Base-by-base conservation (phyloP, 1,140 invertebrate genomes). In the Eumaeus atala region DNA sequence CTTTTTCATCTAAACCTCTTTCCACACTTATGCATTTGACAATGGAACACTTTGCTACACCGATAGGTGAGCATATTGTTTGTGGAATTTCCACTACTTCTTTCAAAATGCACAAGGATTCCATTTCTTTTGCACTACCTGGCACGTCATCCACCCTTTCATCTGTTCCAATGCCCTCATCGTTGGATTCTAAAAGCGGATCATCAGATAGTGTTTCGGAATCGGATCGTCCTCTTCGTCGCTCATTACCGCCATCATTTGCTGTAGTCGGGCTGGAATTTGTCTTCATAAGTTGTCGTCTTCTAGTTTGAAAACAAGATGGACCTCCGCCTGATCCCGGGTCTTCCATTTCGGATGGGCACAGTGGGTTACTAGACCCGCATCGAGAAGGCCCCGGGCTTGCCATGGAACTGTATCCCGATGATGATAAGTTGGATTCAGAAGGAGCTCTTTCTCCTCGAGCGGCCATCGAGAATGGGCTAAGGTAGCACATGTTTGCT, bases 331-430 rank as follows among this genome's bases (percentile, higher is more conserved):
- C 88, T 37, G 88, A 85, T 6, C 90, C 89, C 17, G 89, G 89
- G 68, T 93, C 92, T 72, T 93, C 92, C 86, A 90, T 90, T 82
- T 93, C 92, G 7, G 90, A 90, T 3, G 91, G 90, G 72, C 91
- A 93, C 1, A 95, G 70, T 1, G 93, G 93, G 77, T 93, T 94
- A 62, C 91, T 94, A 0, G 93, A 94, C 9, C 92, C 92, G 74
- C 93, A 94, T 47, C 93, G 84, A 0, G 92, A 94, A 1, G 93
- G 92, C 1, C 92, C 93, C 0, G 93, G 93, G 80, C 92, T 93
- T 1, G 93, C 93, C 91, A 94, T 94, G 4, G 93, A 94, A 58
- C 92, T 93, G 68, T 95, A 95, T n/a, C 94, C 94, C 0, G 93
- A 94, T 9, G 93, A 94, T 57, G 92, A 94, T 16, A 95, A 78